phyloP scores from a whole-genome alignment of 2,888 invertebrate species.

The Mesoligia furuncula region DNA sequence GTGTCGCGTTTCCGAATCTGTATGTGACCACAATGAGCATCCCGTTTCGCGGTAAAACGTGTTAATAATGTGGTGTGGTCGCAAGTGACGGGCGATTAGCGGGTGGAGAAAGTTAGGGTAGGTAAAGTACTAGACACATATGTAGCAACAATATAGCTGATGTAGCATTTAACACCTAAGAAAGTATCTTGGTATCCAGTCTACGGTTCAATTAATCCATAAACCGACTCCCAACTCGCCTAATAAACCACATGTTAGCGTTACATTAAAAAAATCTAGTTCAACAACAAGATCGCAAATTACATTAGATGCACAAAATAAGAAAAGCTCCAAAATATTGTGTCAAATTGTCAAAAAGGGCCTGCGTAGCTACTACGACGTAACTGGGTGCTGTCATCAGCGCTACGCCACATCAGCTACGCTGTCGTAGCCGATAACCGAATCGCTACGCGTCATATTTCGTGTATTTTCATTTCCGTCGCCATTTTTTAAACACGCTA shows the following conservation, averaged over 20 bases:
- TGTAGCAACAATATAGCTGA: neutral
- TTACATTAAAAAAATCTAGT: neutral
- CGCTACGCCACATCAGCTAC: constrained; percentile 24
- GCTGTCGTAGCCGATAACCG: constrained; percentile 9
- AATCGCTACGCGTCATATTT: constrained; percentile 4
- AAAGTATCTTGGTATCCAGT: too few species aligned
- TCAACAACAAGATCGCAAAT: neutral
- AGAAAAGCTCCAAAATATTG: neutral
- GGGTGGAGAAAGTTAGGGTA: neutral
- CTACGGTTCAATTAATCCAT: neutral
- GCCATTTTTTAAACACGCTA: constrained; percentile 32
- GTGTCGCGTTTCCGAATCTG: constrained; percentile 73
- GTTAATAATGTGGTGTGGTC: constrained; percentile 75
- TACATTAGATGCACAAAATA: neutral
- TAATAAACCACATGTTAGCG: neutral
- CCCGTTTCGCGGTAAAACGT: constrained; percentile 84
- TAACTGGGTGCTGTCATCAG: neutral
- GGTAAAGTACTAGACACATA: neutral
- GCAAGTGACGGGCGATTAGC: constrained; percentile 27
- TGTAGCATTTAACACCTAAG: neutral
- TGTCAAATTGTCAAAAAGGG: neutral
- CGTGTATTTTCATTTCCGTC: neutral
- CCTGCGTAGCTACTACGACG: constrained; percentile 15
- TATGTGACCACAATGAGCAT: constrained; percentile 73
- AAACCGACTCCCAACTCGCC: neutral